Percentiles rank a stretch among this genome's conserved stretches.
Conservation (phyloP, 2,888 invertebrate species). For the Xestia ashworthii region DNA sequence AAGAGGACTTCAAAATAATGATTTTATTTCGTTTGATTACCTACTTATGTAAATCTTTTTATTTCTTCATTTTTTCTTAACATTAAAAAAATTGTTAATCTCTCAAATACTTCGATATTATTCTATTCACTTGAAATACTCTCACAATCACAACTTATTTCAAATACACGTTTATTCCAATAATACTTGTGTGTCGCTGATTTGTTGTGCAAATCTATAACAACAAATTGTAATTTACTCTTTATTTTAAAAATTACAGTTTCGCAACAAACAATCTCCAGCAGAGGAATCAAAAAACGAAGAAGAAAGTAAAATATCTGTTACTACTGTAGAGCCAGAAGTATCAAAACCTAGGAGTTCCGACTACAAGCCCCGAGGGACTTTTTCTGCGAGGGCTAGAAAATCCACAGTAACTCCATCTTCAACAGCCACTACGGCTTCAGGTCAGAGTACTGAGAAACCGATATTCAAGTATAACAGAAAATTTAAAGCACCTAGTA, state of each 20-base stretch:
- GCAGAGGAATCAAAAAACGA: slow-evolving; percentile 72
- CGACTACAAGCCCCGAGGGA: slow-evolving; percentile 78
- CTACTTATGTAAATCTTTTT: background rate
- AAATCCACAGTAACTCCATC: slow-evolving; percentile 76
- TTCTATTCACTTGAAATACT: background rate
- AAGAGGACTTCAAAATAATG: slow-evolving; percentile 4
- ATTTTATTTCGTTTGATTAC: background rate
- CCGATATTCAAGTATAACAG: slow-evolving; percentile 80
- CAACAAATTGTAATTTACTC: background rate
- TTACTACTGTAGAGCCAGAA: slow-evolving; percentile 68
- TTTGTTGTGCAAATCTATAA: slow-evolving; percentile 1
- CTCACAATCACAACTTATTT: slow-evolving; percentile 20
- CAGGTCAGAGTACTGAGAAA: slow-evolving; percentile 72
- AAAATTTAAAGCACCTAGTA: slow-evolving; percentile 81
- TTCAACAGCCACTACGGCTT: slow-evolving; percentile 66
- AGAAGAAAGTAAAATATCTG: slow-evolving; percentile 67
- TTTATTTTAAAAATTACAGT: slow-evolving; percentile 74
- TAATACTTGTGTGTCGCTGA: slow-evolving; percentile 3
- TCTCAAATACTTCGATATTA: background rate
- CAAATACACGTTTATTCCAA: slow-evolving; percentile 8
- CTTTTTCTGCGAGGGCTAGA: slow-evolving; percentile 78
- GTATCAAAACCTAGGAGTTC: slow-evolving; percentile 69
- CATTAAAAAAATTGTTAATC: rapidly evolving
- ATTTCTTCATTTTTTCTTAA: background rate
- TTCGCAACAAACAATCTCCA: slow-evolving; percentile 78